Evolutionary conservation across 2,797 vertebrate species (phyloP).

Genomic region (Hoplostethus mediterraneus): DNA sequence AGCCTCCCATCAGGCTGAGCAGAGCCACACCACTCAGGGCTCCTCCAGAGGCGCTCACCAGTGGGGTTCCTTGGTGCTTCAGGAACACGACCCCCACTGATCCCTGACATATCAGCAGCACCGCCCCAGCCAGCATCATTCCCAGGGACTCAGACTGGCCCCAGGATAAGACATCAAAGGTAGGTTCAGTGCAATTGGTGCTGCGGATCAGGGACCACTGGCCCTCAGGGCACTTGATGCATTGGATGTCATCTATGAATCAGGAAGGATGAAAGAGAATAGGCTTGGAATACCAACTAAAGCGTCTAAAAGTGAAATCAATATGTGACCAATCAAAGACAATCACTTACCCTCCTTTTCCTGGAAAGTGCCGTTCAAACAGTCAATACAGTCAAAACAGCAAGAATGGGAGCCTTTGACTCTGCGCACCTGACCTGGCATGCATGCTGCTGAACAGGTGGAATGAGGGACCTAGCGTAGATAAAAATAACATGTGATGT

Average conservation of each 20-base stretch:
- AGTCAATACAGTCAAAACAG: constrained; percentile 93
- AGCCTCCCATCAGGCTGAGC: constrained; percentile 78
- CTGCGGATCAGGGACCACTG: constrained; percentile 85
- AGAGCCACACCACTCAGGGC: constrained; percentile 77
- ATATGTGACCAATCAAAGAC: neutral
- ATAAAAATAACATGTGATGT: neutral
- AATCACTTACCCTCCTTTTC: constrained; percentile 78
- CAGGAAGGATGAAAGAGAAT: constrained; percentile 24
- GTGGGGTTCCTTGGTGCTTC: constrained; percentile 71
- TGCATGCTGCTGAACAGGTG: constrained; percentile 87
- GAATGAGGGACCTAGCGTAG: constrained; percentile 78
- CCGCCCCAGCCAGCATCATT: constrained; percentile 65
- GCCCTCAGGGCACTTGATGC: constrained; percentile 76
- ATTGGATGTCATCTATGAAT: constrained; percentile 81
- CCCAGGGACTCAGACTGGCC: constrained; percentile 59
- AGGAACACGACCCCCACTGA: constrained; percentile 78
- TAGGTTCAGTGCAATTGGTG: constrained; percentile 79
- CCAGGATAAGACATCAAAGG: constrained; percentile 84
- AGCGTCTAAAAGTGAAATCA: constrained; percentile 4
- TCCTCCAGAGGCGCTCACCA: constrained; percentile 87
- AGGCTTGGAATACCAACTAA: neutral
- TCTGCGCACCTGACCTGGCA: constrained; percentile 84
- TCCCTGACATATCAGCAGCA: constrained; percentile 68
- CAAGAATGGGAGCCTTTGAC: constrained; percentile 93
- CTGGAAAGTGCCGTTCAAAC: constrained; percentile 86